Evolutionary conservation across 2,888 invertebrate genomes (phyloP).

Genomic region (Eristalis arbustorum): DNA sequence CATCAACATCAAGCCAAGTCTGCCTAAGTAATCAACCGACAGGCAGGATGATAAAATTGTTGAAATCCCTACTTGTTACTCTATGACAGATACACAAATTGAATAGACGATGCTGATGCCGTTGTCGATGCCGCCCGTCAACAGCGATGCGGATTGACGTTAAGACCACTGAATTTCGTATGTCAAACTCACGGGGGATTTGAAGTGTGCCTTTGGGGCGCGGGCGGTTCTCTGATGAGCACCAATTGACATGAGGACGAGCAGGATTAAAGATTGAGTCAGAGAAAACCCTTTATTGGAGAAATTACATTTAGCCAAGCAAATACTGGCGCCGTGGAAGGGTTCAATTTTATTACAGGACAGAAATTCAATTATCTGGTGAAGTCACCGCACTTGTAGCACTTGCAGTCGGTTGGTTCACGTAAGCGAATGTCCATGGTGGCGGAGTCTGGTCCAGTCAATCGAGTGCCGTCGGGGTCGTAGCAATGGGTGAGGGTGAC

Average conservation of each 20-base stretch:
- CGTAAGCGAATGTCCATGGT: conserved; percentile 90
- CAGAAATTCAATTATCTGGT: conserved; percentile 82
- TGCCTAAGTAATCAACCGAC: conserved; percentile 58
- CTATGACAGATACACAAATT: conserved; percentile 68
- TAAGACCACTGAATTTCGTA: conserved; percentile 63
- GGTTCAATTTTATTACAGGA: conserved; percentile 58
- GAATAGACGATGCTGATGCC: conserved; percentile 64
- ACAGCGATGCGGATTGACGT: conserved; percentile 51
- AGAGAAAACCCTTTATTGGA: conserved; percentile 30
- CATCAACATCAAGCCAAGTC: conserved; percentile 39
- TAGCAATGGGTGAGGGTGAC: conserved; percentile 92
- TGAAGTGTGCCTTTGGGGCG: conserved; percentile 53
- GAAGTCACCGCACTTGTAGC: conserved; percentile 93
- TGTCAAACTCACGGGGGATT: conserved; percentile 38
- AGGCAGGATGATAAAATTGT: conserved; percentile 62
- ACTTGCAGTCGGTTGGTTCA: conserved; percentile 94
- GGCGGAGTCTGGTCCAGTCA: conserved; percentile 86
- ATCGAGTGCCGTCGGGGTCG: conserved; percentile 90
- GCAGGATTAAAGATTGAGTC: background rate
- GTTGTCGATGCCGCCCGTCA: conserved; percentile 50
- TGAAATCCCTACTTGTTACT: conserved; percentile 68
- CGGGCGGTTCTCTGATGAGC: conserved; percentile 33
- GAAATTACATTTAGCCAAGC: conserved; percentile 49
- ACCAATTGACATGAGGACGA: background rate
- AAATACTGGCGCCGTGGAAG: conserved; percentile 38